Conservation (phyloP, 2,797 vertebrate species). For the Kryptolebias ocellatus region DNA sequence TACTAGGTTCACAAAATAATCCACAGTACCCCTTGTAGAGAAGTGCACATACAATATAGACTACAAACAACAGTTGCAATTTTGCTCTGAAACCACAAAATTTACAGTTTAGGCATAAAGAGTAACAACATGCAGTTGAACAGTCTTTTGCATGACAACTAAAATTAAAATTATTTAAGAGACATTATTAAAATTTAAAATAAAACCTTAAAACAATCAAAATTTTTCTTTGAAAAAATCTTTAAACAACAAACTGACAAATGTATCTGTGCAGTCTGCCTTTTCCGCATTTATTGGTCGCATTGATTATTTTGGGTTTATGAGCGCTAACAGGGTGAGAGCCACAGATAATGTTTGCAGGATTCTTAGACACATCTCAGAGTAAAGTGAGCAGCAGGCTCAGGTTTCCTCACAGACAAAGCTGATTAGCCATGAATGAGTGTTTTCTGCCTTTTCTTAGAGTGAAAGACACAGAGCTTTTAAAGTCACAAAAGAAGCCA, state of each 20-base stretch:
- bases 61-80: no score
- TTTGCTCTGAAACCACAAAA: no score
- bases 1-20: no score
- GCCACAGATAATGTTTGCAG: not conserved
- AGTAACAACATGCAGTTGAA: no score
- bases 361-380: not conserved
- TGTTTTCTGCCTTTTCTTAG: conserved; percentile 32
- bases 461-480: conserved; percentile 31
- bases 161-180: no score
- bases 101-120: no score
- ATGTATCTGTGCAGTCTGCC: not conserved
- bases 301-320: conserved; percentile 1
- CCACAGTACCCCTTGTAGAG: no score
- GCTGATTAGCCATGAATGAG: conserved; percentile 36
- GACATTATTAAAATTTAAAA: no score
- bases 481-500: conserved; percentile 29
- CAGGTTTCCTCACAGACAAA: conserved; percentile 11
- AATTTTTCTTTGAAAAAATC: not conserved
- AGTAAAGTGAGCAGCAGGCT: not conserved
- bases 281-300: not conserved
- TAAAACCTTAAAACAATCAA: not conserved
- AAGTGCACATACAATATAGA: no score
- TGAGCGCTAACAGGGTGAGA: not conserved
- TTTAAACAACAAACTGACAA: no score
- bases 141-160: no score